Base-by-base conservation (phyloP, 2,888 invertebrate species). In the Crocallis elinguaria region DNA sequence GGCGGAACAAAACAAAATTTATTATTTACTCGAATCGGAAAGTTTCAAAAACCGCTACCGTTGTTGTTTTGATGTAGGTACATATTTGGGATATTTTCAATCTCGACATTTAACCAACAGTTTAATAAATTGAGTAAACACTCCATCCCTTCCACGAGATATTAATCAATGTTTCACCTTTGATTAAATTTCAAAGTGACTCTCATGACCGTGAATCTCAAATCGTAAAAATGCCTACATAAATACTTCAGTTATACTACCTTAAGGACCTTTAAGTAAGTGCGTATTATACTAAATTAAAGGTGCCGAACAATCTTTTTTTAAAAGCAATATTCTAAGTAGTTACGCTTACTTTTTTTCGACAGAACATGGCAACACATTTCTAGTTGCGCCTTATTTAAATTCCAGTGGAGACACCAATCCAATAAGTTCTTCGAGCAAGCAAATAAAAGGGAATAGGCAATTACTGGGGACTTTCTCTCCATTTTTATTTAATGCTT, bases 371-470 rank as follows among this genome's bases (percentile, higher is more conserved):
- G 49, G 46, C 43, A 53, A 55, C 49, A 39, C 50, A 56, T 64
- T 49, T 57, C 49, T 54, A 42, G 51, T 49, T 32, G 48, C 48
- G 57, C 59, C 53, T 61, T 64, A 64, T 64, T 62, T 62, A 54
- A 64, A 62, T 62, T 64, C 62, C 60, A 48, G 46, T 54, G 49
- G 54, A 56, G 57, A 51, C 51, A 60, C 59, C 57, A 56, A 54
- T 56, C 57, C 62, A 61, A 62, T 62, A 64, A 60, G 60, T 64
- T 61, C 49, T 41, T 56, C 46, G 49, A 45, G 51, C 49, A 58
- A 60, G 56, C 60, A 62, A 58, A 64, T 62, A 62, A 64, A 60
- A 57, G 46, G 35, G 53, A 64, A 61, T 52, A 61, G 57, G 51
- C 57, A 56, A 53, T 53, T 60, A 60, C 57, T 33, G 60, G 33